phyloP scores from a whole-genome alignment of 2,797 vertebrate species.

The Cuculus canorus region DNA sequence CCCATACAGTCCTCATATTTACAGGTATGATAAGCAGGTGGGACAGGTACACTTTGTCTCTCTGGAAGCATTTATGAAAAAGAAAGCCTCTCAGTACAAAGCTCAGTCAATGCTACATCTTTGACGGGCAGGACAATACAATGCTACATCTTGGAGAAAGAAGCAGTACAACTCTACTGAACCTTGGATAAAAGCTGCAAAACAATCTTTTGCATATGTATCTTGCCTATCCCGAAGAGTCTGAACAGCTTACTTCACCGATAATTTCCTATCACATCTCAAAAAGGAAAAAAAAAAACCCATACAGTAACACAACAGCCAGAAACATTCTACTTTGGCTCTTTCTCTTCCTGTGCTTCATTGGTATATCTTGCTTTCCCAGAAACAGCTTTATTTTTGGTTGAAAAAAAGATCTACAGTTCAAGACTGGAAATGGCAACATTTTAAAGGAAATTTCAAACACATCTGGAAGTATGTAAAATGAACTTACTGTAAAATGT shows the following conservation, averaged over 20 bases:
- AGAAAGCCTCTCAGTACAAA: background rate
- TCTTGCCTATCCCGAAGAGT: background rate
- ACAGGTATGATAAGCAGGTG: background rate
- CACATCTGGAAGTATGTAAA: background rate
- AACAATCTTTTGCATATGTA: background rate
- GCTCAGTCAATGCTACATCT: background rate
- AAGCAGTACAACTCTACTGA: background rate
- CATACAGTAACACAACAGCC: background rate
- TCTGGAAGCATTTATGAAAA: background rate
- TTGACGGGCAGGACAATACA: background rate
- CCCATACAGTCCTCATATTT: background rate
- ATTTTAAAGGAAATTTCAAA: conserved; percentile 5
- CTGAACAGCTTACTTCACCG: background rate
- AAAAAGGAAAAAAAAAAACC: background rate
- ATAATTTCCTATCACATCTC: conserved; percentile 27
- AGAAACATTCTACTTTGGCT: background rate
- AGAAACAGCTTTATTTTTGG: background rate
- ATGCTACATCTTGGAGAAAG: background rate
- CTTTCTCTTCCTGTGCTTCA: background rate
- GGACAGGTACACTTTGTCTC: background rate
- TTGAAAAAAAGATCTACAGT: background rate
- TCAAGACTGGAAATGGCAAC: conserved; percentile 14
- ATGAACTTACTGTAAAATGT: conserved; percentile 89
- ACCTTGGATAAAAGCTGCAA: background rate
- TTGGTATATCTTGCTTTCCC: background rate